Percentiles rank a stretch among this genome's conserved stretches.
These are phyloP conservation scores for Smithornis capensis DNA, from an alignment of 2,113 vertebrate genomes.

Conservation along the genomic window DNA sequence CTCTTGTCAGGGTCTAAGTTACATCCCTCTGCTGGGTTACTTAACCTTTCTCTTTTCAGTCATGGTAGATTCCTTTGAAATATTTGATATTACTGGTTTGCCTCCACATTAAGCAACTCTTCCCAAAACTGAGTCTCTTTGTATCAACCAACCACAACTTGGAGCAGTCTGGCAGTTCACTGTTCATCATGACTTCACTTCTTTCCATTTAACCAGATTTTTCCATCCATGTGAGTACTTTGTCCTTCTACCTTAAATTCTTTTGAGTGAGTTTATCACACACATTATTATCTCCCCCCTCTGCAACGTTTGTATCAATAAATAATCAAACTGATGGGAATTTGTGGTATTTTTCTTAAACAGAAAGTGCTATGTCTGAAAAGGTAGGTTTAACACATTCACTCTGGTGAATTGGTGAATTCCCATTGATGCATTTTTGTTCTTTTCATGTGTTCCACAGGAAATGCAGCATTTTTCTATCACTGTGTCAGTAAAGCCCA, in stretches of 20 bases:
- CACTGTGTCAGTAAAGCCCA: background rate
- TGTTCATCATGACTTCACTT: background rate
- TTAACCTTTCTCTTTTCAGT: background rate
- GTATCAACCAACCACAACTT: background rate
- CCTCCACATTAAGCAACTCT: background rate
- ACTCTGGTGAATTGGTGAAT: background rate
- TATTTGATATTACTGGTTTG: background rate
- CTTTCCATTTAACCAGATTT: background rate
- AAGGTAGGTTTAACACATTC: background rate
- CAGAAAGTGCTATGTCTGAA: background rate
- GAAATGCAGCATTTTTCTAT: background rate
- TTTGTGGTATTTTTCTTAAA: background rate
- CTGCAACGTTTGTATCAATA: background rate
- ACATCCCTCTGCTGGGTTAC: background rate
- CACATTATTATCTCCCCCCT: background rate
- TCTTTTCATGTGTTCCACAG: background rate
- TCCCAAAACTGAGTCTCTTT: background rate
- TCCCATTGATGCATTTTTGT: background rate
- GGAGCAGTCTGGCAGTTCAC: background rate
- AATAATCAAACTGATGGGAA: background rate
- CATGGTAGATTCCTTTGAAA: background rate
- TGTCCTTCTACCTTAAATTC: background rate
- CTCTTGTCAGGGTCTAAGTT: background rate
- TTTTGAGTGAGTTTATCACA: background rate
- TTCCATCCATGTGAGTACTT: background rate